phyloP scores from a whole-genome alignment of 1,140 invertebrate genomes.

The Zaprionus gabonicus region DNA sequence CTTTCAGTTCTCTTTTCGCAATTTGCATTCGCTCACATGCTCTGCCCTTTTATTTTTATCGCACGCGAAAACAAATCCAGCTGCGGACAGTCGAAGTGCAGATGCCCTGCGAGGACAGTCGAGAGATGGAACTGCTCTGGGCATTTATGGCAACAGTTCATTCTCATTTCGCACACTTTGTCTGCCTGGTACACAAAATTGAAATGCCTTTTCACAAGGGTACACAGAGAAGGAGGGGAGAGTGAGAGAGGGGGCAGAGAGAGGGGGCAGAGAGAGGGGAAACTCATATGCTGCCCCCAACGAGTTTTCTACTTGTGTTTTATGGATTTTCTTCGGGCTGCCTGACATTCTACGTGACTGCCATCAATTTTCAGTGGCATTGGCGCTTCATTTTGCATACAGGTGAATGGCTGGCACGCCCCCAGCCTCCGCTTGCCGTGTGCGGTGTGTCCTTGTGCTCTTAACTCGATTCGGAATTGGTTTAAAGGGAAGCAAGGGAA shows the following conservation, averaged over 20 bases:
- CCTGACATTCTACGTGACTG: conserved; percentile 74
- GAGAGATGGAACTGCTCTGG: background rate
- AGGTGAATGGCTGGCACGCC: conserved; percentile 51
- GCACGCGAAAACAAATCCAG: conserved; percentile 20
- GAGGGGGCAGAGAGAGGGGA: background rate
- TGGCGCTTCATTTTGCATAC: conserved; percentile 81
- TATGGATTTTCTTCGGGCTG: conserved; percentile 65
- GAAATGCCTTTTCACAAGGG: background rate
- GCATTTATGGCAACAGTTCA: background rate
- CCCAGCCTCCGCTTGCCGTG: background rate
- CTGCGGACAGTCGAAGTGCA: background rate
- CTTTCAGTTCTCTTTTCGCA: conserved; percentile 24
- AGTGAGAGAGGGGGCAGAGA: background rate
- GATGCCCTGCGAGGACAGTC: background rate
- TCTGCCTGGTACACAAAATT: background rate
- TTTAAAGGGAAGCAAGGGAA: conserved; percentile 69
- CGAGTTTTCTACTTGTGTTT: conserved; percentile 53
- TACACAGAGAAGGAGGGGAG: background rate
- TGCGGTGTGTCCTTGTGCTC: conserved; percentile 62
- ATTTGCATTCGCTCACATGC: conserved; percentile 37
- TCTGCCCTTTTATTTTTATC: conserved; percentile 42
- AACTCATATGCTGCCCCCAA: conserved; percentile 47
- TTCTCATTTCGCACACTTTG: conserved; percentile 4
- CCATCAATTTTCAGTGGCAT: conserved; percentile 80
- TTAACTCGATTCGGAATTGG: conserved; percentile 81